Base-by-base conservation (phyloP, 2,113 vertebrate species). In the Amphiprion percula region DNA sequence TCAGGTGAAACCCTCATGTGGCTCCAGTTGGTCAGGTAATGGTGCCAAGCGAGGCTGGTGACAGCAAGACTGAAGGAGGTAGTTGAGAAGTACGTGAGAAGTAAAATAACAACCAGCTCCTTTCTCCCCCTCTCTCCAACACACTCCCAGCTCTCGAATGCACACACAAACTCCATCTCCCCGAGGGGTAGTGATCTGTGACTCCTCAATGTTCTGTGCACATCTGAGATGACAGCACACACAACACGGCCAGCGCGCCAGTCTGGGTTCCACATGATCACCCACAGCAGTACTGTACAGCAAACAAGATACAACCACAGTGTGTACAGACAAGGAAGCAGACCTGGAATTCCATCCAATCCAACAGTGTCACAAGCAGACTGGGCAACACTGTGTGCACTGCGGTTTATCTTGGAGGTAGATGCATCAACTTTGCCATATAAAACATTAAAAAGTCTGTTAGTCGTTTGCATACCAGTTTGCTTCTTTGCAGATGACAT, bases 151-250 rank as follows among this genome's bases (percentile, higher is more conserved):
- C 71, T 56, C 44, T 58, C 65, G 50, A 44, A 81, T 68, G 58
- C 76, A 79, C 74, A 16, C 74, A 87, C 75, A 77, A 10, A 67
- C 78, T 71, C 86, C 84, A 75, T 80, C 77, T 89, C 88, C 87
- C 88, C 23, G 15, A 77, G 82, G 89, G 82, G 79, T 47, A 89
- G 82, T 88, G 83, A 88, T 91, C 91, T 91, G 87, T 91, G 90
- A 91, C 87, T 89, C 61, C 80, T 88, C 89, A 84, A 70, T 86
- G 87, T 87, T 89, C 77, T 87, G 88, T 84, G 84, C 82, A 87
- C 85, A 89, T 91, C 75, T 78, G 84, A 90, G 85, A 88, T 90
- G 90, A 92, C 89, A 90, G 89, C 82, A 72, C 77, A 82, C 85
- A 89, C 83, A 89, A 86, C 90, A 87, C 61, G 67, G 74, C 79